Evolutionary conservation across 2,113 vertebrate genomes (phyloP), one percentile per base, ranked within the genome.

Genomic region (Galemys pyrenaicus): DNA sequence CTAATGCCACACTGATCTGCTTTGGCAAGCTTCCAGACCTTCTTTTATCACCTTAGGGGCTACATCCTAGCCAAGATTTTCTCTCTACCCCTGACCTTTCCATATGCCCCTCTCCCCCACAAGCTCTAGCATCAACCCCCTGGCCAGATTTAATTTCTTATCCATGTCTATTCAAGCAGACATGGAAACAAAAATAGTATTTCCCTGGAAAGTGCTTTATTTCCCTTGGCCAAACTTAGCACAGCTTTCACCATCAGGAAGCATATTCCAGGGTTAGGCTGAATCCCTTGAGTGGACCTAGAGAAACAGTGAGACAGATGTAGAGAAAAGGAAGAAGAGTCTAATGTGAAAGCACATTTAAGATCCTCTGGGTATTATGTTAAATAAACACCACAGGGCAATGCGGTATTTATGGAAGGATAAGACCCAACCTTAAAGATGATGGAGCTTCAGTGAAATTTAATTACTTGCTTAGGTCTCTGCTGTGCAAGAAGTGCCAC

Each of bases 121-220:
- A 93, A 89, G 74, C 46, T 83, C 71, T 32, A 49, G 49, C n/a
- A 44, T 77, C 75, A 80, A 87, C 37, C 81, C 77, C 87, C 87
- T 65, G 87, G 94, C 77, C 95, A 92, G 93, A 94, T 94, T 93
- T 89, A 84, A 95, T 95, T 94, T 96, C 94, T 94, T 84, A 87
- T 39, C 87, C 84, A 74, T 75, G 84, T 68, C 89, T 95, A 74
- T 41, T 87, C 77, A 79, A 78, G 68, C 78, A 92, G 24, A 68
- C 67, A 82, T 1, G 1, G 70, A 96, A 91, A 94, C 49, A 81
- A 95, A 94, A 87, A 90, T 87, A 87, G 46, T 22, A 68, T 67
- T 92, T 95, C 73, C 84, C 83, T 65, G 24, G 85, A 80, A 92
- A 91, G 82, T 87, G 44, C 49, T 68, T 80, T 32, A 70, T 93